Percentiles rank a stretch among this genome's conserved stretches.
Conservation (phyloP, 2,113 vertebrate species). For the Philantomba maxwellii region DNA sequence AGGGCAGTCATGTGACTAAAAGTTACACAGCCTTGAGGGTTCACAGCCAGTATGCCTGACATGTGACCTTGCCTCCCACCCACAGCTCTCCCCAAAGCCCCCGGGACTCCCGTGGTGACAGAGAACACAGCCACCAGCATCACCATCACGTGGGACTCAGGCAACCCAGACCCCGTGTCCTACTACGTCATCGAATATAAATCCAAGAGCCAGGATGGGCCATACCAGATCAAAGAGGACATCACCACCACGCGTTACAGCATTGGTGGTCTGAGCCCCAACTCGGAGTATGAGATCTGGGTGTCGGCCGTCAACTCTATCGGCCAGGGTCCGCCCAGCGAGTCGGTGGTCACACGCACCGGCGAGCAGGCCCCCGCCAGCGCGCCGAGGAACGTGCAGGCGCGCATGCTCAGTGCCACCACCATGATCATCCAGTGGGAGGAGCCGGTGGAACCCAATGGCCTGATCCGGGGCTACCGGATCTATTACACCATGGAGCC, state of each 20-base stretch:
- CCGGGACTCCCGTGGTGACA: slow-evolving; percentile 92
- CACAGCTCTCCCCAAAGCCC: slow-evolving; percentile 95
- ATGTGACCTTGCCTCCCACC: background rate
- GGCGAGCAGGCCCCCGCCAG: slow-evolving; percentile 97
- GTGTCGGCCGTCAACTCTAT: slow-evolving; percentile 97
- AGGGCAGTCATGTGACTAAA: rapidly evolving
- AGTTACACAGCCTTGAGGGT: background rate
- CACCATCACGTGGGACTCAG: slow-evolving; percentile 98
- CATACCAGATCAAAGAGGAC: slow-evolving; percentile 94
- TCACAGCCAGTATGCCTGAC: rapidly evolving
- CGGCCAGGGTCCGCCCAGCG: slow-evolving; percentile 95
- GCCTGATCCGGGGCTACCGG: slow-evolving; percentile 94
- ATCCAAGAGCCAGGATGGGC: slow-evolving; percentile 93
- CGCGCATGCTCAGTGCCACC: slow-evolving; percentile 91
- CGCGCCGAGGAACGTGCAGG: slow-evolving; percentile 93
- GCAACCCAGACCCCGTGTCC: slow-evolving; percentile 95
- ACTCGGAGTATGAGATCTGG: slow-evolving; percentile 97
- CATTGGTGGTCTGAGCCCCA: slow-evolving; percentile 97
- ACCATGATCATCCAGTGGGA: slow-evolving; percentile 99
- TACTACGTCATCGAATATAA: slow-evolving; percentile 97
- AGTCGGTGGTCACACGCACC: slow-evolving; percentile 92
- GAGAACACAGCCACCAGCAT: slow-evolving; percentile 98
- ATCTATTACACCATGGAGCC: slow-evolving; percentile 98
- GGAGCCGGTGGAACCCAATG: slow-evolving; percentile 96
- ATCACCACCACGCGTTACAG: slow-evolving; percentile 99